These are phyloP conservation scores for Gastrophysa polygoni DNA, from an alignment of 2,888 invertebrate genomes.

Conservation along the genomic window DNA sequence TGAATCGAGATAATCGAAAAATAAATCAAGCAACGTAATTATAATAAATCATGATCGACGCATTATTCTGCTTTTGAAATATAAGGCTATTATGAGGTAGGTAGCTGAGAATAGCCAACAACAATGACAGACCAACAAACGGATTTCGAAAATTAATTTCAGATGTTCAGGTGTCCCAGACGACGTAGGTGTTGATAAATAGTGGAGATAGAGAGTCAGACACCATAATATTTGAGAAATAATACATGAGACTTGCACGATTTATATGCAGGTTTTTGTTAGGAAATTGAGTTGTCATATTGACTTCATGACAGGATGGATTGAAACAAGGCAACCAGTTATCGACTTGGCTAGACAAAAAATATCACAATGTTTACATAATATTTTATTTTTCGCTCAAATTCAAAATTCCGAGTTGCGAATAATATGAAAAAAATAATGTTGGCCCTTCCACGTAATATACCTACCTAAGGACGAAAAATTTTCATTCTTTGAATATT, in stretches of 20 bases:
- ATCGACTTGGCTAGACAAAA: not conserved
- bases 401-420: no score
- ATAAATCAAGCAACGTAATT: not conserved
- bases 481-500: no score
- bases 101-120: conserved; percentile 45
- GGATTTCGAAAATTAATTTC: conserved; percentile 54
- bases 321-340: not conserved
- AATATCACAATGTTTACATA: no score
- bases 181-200: conserved; percentile 50
- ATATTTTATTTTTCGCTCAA: no score
- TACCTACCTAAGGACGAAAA: no score
- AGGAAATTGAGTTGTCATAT: not conserved
- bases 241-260: not conserved
- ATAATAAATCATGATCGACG: conserved; percentile 36
- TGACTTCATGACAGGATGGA: not conserved
- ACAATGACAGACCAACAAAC: conserved; percentile 50
- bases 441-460: no score
- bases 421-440: no score
- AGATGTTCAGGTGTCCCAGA: conserved; percentile 48
- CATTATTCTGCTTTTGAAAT: conserved; percentile 46
- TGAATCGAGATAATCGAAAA: no score
- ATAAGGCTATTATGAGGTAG: conserved; percentile 48
- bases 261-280: not conserved
- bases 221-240: conserved; percentile 13
- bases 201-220: conserved; percentile 36